A percentile compares a stretch with the other conserved stretches of the same genome.
Evolutionary conservation across 2,113 vertebrate species (phyloP).

Genomic region (Melanocharis versteri): DNA sequence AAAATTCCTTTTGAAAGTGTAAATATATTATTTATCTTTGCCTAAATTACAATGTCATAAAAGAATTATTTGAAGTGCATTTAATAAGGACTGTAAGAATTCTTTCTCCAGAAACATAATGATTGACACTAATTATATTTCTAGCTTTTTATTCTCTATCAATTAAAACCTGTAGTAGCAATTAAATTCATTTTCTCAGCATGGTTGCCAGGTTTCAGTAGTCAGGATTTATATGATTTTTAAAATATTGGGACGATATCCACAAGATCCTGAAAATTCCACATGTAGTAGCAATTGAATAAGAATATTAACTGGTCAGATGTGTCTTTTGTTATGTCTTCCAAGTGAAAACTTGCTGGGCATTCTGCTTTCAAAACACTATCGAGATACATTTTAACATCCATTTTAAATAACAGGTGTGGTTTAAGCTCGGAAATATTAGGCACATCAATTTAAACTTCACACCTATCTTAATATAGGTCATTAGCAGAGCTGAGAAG

Average conservation of each 20-base stretch:
- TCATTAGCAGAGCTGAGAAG: accelerated
- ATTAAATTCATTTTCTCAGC: background rate
- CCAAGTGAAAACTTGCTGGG: background rate
- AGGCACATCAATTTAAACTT: background rate
- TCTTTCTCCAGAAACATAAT: background rate
- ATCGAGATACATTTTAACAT: background rate
- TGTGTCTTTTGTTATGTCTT: background rate
- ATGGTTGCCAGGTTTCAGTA: background rate
- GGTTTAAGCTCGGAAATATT: background rate
- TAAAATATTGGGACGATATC: background rate
- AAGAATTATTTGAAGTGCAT: background rate
- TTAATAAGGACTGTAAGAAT: background rate
- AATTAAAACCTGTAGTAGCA: background rate
- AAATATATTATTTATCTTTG: conserved; percentile 14
- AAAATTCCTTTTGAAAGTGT: conserved; percentile 11
- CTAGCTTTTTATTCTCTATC: background rate
- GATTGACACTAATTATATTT: background rate
- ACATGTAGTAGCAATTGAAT: background rate
- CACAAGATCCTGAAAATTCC: background rate
- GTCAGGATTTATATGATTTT: background rate
- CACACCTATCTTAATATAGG: background rate
- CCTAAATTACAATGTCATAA: background rate
- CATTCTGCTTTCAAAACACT: background rate
- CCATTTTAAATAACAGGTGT: background rate
- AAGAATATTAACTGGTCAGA: background rate